A percentile compares a stretch with the other conserved stretches of the same genome.
Conservation (phyloP, 1,140 invertebrate genomes). For the Hylaeus anthracinus region DNA sequence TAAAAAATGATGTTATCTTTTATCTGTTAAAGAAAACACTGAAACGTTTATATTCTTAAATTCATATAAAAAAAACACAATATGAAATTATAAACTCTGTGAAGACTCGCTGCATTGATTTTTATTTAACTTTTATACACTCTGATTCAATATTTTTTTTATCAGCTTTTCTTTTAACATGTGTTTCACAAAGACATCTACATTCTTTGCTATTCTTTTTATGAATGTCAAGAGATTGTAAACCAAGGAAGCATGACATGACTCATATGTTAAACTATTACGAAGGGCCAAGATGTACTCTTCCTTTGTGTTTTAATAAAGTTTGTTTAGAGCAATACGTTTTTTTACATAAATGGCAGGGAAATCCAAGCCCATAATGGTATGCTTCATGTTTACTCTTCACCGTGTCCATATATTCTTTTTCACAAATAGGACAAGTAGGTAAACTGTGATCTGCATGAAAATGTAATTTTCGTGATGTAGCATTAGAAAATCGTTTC, state of each 20-base stretch:
- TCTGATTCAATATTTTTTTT: not conserved
- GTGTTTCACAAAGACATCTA: not conserved
- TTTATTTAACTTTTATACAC: not conserved
- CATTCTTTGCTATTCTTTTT: not conserved
- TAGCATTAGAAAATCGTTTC: slow-evolving; percentile 54
- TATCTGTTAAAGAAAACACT: not conserved
- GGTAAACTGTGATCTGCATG: slow-evolving; percentile 47
- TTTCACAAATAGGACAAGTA: slow-evolving; percentile 65
- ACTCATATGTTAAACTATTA: not conserved
- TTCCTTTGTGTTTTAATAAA: slow-evolving; percentile 9
- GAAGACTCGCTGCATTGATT: not conserved
- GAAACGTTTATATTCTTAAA: not conserved
- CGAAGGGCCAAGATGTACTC: not conserved
- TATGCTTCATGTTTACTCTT: slow-evolving; percentile 68
- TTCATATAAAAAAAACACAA: not conserved
- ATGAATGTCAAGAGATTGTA: no score
- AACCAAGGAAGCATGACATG: not conserved
- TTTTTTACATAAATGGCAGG: slow-evolving; percentile 74
- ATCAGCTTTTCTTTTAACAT: not conserved
- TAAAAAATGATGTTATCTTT: not conserved
- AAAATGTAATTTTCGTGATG: slow-evolving; percentile 61
- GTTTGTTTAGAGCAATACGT: slow-evolving; percentile 14
- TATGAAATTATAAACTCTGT: not conserved
- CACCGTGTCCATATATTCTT: slow-evolving; percentile 44
- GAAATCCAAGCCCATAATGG: slow-evolving; percentile 72